Percentiles rank a stretch among this genome's conserved stretches.
Evolutionary conservation across 2,888 invertebrate species (phyloP).

Genomic region (Orthosia cruda): DNA sequence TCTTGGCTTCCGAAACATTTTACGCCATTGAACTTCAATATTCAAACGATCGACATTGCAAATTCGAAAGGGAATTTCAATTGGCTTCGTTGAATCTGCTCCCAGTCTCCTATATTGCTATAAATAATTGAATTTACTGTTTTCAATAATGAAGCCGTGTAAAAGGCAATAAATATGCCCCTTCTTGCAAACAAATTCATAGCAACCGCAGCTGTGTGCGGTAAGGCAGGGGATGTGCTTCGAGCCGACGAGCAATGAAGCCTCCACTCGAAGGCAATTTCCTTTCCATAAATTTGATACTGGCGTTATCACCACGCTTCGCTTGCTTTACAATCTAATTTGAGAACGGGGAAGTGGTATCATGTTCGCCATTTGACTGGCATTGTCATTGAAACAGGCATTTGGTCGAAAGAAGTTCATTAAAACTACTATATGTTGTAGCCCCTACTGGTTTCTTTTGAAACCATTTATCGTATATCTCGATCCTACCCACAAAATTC

Average conservation of each 20-base stretch:
- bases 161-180: conserved; percentile 48
- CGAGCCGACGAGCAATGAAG: conserved; percentile 66
- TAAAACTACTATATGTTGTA: not conserved
- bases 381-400: conserved; percentile 43
- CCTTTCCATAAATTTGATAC: conserved; percentile 70
- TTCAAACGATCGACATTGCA: conserved; percentile 15
- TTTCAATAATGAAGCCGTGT: conserved; percentile 55
- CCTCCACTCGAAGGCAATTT: conserved; percentile 73
- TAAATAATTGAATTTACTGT: conserved; percentile 52
- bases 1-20: conserved; percentile 28
- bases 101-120: not conserved
- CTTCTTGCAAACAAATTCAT: conserved; percentile 51
- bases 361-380: conserved; percentile 59
- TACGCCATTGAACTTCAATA: conserved; percentile 33
- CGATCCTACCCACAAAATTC: not conserved
- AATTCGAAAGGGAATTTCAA: conserved; percentile 31
- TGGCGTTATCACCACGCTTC: conserved; percentile 70
- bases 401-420: conserved; percentile 6
- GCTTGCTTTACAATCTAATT: conserved; percentile 74
- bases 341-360: conserved; percentile 71
- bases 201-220: conserved; percentile 71
- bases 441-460: not conserved
- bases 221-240: conserved; percentile 57
- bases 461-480: not conserved
- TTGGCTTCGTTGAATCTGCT: conserved; percentile 11